These are phyloP conservation scores for Daboia siamensis DNA, from an alignment of 2,113 vertebrate species.

Conservation along the genomic window DNA sequence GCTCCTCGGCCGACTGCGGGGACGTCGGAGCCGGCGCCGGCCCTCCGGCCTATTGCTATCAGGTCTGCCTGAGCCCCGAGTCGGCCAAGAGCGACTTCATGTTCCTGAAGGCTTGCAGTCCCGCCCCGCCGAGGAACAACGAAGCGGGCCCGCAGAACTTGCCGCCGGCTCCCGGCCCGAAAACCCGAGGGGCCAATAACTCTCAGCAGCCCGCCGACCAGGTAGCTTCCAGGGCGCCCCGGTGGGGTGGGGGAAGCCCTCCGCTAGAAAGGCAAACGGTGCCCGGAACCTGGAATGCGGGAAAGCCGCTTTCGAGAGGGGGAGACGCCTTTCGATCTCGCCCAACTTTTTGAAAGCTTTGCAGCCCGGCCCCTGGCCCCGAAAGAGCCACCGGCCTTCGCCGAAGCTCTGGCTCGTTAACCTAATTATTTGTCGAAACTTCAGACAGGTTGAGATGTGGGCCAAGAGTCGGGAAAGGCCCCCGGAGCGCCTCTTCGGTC, in stretches of 20 bases:
- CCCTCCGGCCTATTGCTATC: conserved; percentile 86
- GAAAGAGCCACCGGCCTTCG: neutral
- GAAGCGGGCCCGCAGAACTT: conserved; percentile 74
- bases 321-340: neutral
- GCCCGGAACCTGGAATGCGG: neutral
- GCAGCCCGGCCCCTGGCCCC: conserved; percentile 33
- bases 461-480: neutral
- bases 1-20: conserved; percentile 70
- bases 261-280: too few relatives aligned
- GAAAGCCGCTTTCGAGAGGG: neutral
- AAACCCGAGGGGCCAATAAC: conserved; percentile 68
- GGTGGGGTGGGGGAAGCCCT: neutral
- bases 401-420: neutral
- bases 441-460: conserved; percentile 12
- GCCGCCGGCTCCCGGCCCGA: conserved; percentile 59
- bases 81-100: conserved; percentile 91
- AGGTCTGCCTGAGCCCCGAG: conserved; percentile 86
- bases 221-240: conserved; percentile 49
- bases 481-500: neutral
- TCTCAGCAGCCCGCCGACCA: conserved; percentile 78
- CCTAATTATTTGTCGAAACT: conserved; percentile 26
- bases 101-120: conserved; percentile 89
- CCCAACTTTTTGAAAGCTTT: conserved; percentile 2
- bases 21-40: conserved; percentile 69
- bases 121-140: conserved; percentile 77